Evolutionary conservation across 2,113 vertebrate genomes (phyloP).

Genomic region (Galemys pyrenaicus): DNA sequence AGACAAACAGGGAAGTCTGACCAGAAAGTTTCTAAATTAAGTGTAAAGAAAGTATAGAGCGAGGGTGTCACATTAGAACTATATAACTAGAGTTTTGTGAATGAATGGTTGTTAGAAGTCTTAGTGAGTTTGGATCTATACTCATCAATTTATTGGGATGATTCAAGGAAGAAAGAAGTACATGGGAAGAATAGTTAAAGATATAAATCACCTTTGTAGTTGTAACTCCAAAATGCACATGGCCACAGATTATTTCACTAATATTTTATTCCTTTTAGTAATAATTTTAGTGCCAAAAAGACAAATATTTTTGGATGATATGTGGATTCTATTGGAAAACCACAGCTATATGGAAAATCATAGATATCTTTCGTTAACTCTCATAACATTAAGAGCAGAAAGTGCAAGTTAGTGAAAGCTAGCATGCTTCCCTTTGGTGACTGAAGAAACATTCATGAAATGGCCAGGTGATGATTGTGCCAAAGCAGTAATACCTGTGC

Average conservation of each 20-base stretch:
- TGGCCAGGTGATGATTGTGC: neutral
- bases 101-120: neutral
- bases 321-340: neutral
- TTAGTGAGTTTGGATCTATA: neutral
- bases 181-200: neutral
- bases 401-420: neutral
- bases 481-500: neutral
- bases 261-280: slow-evolving; percentile 6
- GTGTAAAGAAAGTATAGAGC: neutral
- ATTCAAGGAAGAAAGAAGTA: neutral
- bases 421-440: neutral
- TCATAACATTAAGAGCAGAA: neutral
- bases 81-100: neutral
- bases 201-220: neutral
- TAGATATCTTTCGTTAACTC: neutral
- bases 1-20: neutral
- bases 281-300: slow-evolving; percentile 17
- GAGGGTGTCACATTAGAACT: neutral
- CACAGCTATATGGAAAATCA: neutral
- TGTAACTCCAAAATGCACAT: neutral
- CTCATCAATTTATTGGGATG: neutral
- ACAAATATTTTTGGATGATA: neutral
- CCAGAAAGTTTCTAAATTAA: neutral
- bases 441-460: neutral
- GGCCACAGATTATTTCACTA: neutral